Evolutionary conservation across 2,797 vertebrate genomes (phyloP).

Genomic region (Falco novaeseelandiae): DNA sequence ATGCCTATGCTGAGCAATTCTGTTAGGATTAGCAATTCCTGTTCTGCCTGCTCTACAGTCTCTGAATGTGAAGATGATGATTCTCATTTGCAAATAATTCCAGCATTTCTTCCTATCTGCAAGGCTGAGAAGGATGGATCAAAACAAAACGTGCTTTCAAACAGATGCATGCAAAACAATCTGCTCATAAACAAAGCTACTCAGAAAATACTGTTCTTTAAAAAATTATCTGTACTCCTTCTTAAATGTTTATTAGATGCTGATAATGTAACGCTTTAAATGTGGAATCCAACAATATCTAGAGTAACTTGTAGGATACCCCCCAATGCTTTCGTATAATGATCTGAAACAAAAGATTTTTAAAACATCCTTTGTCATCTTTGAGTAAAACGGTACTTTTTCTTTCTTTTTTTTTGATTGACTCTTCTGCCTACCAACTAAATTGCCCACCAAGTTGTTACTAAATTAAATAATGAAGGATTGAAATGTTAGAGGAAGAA

Average conservation of each 20-base stretch:
- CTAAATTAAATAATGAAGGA: conserved; percentile 5
- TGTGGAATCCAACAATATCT: not conserved
- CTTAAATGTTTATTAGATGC: not conserved
- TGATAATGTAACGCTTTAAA: not conserved
- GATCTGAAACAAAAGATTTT: not conserved
- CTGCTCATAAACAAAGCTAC: not conserved
- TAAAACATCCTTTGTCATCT: not conserved
- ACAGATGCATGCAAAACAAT: not conserved
- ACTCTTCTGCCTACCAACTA: not conserved
- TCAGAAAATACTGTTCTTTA: not conserved
- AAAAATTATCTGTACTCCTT: not conserved
- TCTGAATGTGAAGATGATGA: not conserved
- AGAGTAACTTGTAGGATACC: not conserved
- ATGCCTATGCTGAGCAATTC: not conserved
- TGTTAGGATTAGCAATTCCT: conserved; percentile 28
- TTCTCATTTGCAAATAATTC: conserved; percentile 43
- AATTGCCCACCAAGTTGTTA: not conserved
- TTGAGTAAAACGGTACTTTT: not conserved
- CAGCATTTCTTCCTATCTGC: not conserved
- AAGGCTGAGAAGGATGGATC: not conserved
- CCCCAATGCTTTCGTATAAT: not conserved
- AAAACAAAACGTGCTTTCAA: conserved; percentile 35
- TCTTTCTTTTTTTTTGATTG: not conserved
- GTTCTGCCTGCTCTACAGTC: not conserved
- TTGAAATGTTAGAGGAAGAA: conserved; percentile 25